Base-by-base conservation (phyloP, 1,140 invertebrate genomes). In the Achatina immaculata region DNA sequence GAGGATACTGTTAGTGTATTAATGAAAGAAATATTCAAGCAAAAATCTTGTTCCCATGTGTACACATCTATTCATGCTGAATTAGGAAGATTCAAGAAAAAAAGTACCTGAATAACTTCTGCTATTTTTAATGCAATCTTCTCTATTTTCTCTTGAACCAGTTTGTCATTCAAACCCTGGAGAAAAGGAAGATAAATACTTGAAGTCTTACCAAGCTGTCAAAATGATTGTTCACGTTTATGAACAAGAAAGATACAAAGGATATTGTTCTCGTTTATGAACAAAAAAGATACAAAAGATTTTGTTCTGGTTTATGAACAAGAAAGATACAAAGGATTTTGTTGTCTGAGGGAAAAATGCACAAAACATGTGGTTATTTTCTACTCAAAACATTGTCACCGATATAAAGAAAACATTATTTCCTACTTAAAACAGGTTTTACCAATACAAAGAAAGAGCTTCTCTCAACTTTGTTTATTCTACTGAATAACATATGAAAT, bases 81-180 rank as follows among this genome's bases (percentile, higher is more conserved):
- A n/a, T n/a, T n/a, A n/a, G 69, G 31, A 72, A n/a, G 24, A 42
- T 24, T 48, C 42, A 43, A 24, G 21, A 28, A 72, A n/a, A 38
- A 1, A 55, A 16, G 3, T 78, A 85, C 85, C 83, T 86, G 45
- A 7, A 87, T 38, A 19, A 86, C 81, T 16, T 65, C 34, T 16
- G 36, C 58, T 43, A 83, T 81, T 66, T 81, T 68, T 16, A 51
- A 38, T 16, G 75, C 76, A 75, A 87, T 80, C 21, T 79, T 68
- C 0, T 48, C 65, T n/a, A 87, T 74, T 9, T 83, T 87, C 21
- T 73, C 75, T 71, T 82, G 69, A 38, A 82, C 78, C 28, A 45
- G 43, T 74, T 79, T 73, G 73, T 84, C 72, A 72, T 80, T 86
- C 11, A 87, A n/a, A 65, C 81, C 82, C 86, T 87, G 81, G 24